A percentile compares a stretch with the other conserved stretches of the same genome.
Evolutionary conservation across 2,113 vertebrate genomes (phyloP).

Genomic region (Lynx canadensis): DNA sequence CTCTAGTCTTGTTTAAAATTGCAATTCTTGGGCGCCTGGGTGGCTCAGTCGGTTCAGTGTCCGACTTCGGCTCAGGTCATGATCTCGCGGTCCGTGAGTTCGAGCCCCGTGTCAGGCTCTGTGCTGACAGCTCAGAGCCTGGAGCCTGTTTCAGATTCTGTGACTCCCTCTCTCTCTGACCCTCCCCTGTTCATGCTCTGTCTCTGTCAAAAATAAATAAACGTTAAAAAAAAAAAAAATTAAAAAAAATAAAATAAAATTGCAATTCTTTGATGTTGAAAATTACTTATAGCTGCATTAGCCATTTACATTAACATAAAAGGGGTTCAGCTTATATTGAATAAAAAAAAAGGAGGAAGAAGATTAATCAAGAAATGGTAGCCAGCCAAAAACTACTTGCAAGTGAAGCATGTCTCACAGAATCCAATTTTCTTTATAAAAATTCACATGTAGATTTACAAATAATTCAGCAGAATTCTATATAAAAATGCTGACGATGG

Average conservation of each 20-base stretch:
- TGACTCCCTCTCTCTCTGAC: background rate
- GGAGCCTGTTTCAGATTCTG: background rate
- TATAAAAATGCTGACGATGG: background rate
- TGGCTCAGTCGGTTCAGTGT: background rate
- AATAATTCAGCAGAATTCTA: background rate
- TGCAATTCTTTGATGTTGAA: background rate
- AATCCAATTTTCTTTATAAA: background rate
- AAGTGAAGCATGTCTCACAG: background rate
- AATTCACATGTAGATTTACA: background rate
- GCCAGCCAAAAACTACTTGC: background rate
- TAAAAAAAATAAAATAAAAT: background rate
- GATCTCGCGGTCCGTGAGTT: background rate
- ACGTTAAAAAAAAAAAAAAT: too few species aligned
- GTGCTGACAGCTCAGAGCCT: background rate
- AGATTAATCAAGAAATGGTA: background rate
- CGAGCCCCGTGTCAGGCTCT: background rate
- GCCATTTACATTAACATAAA: background rate
- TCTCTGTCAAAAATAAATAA: background rate
- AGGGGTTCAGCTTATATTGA: background rate
- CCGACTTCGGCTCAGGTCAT: background rate
- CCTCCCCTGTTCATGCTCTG: background rate
- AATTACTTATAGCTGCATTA: background rate
- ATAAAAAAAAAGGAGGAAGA: background rate
- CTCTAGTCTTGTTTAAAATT: background rate
- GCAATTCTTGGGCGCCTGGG: background rate